Conservation (phyloP, 2,113 vertebrate genomes). For the Syngnathus typhle region DNA sequence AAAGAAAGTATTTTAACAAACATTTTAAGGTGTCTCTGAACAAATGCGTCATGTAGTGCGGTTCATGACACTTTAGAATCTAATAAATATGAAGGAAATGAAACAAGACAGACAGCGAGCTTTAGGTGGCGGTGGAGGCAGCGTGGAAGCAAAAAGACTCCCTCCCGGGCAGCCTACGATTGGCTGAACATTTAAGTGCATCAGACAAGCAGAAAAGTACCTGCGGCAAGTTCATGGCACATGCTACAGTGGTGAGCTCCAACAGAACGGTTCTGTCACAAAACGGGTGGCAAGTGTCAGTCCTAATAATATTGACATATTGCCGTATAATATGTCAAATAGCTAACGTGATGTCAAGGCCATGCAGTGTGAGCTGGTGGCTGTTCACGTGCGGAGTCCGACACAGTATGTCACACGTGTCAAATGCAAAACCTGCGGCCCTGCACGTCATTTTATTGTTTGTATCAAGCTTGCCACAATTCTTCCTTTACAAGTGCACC, state of each 20-base stretch:
- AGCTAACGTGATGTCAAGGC: constrained; percentile 30
- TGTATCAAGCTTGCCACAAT: background rate
- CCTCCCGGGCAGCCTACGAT: constrained; percentile 35
- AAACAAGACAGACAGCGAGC: background rate
- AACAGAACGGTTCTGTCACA: constrained; percentile 20
- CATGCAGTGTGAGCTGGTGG: constrained; percentile 18
- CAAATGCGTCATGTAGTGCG: background rate
- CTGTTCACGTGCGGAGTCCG: constrained; percentile 14
- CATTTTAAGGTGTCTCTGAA: background rate
- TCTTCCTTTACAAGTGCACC: background rate
- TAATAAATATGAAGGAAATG: background rate
- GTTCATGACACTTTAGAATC: background rate
- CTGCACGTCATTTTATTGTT: background rate
- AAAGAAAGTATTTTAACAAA: background rate
- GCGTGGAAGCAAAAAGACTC: constrained; percentile 6
- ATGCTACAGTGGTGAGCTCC: background rate
- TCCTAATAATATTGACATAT: constrained; percentile 17
- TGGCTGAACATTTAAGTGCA: constrained; percentile 41
- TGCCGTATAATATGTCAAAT: constrained; percentile 17
- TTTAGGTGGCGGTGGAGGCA: background rate
- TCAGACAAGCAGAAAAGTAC: constrained; percentile 48
- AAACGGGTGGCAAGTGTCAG: constrained; percentile 31
- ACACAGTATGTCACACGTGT: constrained; percentile 8
- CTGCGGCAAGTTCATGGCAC: constrained; percentile 5
- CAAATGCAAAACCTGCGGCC: background rate